Percentiles rank a stretch among this genome's conserved stretches.
Conservation (phyloP, 2,888 invertebrate species). For the Pseudococcus viburni region DNA sequence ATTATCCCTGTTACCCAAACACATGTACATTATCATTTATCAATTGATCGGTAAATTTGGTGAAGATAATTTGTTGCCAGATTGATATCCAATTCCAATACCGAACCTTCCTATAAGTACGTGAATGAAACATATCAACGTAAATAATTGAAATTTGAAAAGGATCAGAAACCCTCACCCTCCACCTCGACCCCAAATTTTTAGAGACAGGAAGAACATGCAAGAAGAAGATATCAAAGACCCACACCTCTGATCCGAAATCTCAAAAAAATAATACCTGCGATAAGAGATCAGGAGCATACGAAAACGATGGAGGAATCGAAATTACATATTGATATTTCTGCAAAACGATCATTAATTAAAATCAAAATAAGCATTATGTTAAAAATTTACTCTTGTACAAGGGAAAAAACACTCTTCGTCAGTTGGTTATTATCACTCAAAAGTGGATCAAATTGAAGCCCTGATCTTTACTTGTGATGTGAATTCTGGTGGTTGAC, state of each 20-base stretch:
- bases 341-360: slow-evolving; percentile 54
- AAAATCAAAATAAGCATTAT: slow-evolving; percentile 7
- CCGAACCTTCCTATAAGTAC: too few species aligned
- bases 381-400: neutral
- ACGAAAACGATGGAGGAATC: slow-evolving; percentile 62
- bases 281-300: slow-evolving; percentile 59
- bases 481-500: slow-evolving; percentile 89
- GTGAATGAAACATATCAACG: too few species aligned
- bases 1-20: too few species aligned
- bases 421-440: neutral
- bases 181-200: neutral
- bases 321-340: neutral
- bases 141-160: neutral
- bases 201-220: neutral
- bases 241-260: neutral
- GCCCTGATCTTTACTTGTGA: slow-evolving; percentile 74
- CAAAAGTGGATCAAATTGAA: neutral
- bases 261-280: slow-evolving; percentile 59
- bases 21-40: too few species aligned
- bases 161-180: neutral
- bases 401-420: neutral
- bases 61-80: too few species aligned
- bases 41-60: too few species aligned
- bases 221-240: neutral
- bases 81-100: too few species aligned